Evolutionary conservation across 2,113 vertebrate genomes (phyloP), one percentile per base, ranked within the genome.

Genomic region (Ophthalmolycus amberensis): DNA sequence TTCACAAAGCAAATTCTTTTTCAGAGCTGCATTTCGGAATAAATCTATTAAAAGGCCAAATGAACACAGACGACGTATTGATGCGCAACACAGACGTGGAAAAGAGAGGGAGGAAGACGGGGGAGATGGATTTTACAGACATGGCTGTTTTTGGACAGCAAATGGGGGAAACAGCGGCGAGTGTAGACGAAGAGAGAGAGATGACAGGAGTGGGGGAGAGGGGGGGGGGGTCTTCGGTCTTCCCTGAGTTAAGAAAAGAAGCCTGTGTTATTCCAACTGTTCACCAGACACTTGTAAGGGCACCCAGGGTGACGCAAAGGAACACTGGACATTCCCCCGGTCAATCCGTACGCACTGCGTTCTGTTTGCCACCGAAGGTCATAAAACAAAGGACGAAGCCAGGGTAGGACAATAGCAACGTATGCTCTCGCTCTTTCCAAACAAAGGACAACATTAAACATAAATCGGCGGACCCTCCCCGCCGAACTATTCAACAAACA

Each of bases 11-110:
- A 84, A 85, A 93, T 18, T 93, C 94, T 87, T 91, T 90, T 84
- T 86, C 86, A 81, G 86, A 37, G 93, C 88, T 84, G 87, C 86
- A 76, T 91, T 92, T 92, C 54, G 79, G 90, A 92, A 91, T 92
- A 92, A 91, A 92, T 94, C 90, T 94, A 95, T 94, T 95, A 94
- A 95, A 95, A 95, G 94, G 85, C 88, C 85, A 89, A 91, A 90
- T 68, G 88, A 90, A 90, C 93, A 95, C 94, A 93, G 94, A 90
- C 87, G 76, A 82, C 58, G 92, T 91, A 94, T 93, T 94, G 94
- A 95, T 90, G 92, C 79, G 78, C 88, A 87, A 84, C 80, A 46
- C 90, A 90, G 92, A 85, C 83, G 22, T 88, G 91, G 88, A 91
- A 32, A 32, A 91, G 67, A 74, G 83, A 82, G 59, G 80, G 73